Conservation (phyloP, 2,113 vertebrate genomes). For the Gallinago undulata region DNA sequence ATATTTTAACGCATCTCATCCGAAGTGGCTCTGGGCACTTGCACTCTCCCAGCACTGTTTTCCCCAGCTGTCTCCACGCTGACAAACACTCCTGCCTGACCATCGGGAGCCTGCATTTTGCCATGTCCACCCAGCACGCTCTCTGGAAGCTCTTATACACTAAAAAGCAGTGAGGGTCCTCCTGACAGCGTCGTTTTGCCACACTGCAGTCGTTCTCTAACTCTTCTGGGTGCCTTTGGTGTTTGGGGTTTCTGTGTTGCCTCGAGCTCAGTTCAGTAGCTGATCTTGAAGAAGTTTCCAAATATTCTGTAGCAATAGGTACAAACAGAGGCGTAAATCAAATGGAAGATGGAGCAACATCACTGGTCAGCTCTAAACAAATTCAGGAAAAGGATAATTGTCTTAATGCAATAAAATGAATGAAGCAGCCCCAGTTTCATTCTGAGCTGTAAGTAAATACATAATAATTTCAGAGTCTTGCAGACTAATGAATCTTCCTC, state of each 20-base stretch:
- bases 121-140: neutral
- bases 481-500: neutral
- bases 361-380: neutral
- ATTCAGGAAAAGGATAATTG: neutral
- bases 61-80: conserved; percentile 51
- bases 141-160: conserved; percentile 60
- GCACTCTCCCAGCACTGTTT: conserved; percentile 64
- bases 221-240: rapidly evolving
- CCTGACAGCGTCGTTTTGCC: conserved; percentile 44
- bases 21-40: conserved; percentile 48
- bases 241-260: neutral
- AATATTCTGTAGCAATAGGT: neutral
- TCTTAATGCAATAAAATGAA: neutral
- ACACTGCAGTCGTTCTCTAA: neutral
- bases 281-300: neutral
- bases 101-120: neutral
- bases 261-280: neutral
- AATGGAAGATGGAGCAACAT: neutral
- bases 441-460: neutral
- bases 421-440: neutral
- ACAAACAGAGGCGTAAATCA: neutral
- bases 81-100: conserved; percentile 32
- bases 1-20: conserved; percentile 48
- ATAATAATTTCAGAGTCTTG: neutral
- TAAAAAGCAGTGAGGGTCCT: conserved; percentile 33